A percentile compares a stretch with the other conserved stretches of the same genome.
These are phyloP conservation scores for Nothobranchius kuhntae DNA, from an alignment of 2,113 vertebrate species.

Conservation along the genomic window DNA sequence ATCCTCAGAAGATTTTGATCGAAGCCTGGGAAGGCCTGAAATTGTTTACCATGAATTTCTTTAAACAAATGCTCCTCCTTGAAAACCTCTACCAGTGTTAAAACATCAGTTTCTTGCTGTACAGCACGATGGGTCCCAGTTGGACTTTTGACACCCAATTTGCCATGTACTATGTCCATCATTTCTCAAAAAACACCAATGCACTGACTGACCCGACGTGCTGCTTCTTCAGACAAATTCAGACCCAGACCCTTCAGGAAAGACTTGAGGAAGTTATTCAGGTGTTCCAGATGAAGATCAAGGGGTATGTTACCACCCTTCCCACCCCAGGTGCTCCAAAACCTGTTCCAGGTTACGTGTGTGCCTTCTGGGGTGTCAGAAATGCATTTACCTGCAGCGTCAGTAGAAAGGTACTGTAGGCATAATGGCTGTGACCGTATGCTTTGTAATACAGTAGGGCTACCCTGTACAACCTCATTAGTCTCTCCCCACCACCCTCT, in stretches of 20 bases:
- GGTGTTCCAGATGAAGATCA: not conserved
- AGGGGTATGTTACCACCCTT: not conserved
- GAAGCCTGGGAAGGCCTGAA: too few species aligned
- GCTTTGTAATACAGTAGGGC: not conserved
- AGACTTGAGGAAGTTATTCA: not conserved
- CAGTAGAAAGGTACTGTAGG: not conserved
- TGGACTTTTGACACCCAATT: not conserved
- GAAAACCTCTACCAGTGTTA: too few species aligned
- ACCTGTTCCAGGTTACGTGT: not conserved
- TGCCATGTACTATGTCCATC: not conserved
- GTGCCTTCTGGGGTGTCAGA: not conserved
- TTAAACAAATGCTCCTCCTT: not conserved
- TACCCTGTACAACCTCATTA: not conserved
- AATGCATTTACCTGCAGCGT: not conserved
- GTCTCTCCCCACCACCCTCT: too few species aligned
- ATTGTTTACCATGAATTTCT: too few species aligned
- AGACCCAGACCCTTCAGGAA: not conserved
- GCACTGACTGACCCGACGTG: not conserved
- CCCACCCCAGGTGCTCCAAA: not conserved
- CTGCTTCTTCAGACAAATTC: not conserved
- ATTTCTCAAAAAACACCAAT: not conserved
- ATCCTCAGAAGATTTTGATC: too few species aligned
- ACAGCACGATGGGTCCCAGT: not conserved
- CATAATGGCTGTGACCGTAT: not conserved
- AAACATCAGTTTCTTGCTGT: not conserved